Conservation (phyloP, 2,888 invertebrate genomes). For the Calliphora vomitoria region DNA sequence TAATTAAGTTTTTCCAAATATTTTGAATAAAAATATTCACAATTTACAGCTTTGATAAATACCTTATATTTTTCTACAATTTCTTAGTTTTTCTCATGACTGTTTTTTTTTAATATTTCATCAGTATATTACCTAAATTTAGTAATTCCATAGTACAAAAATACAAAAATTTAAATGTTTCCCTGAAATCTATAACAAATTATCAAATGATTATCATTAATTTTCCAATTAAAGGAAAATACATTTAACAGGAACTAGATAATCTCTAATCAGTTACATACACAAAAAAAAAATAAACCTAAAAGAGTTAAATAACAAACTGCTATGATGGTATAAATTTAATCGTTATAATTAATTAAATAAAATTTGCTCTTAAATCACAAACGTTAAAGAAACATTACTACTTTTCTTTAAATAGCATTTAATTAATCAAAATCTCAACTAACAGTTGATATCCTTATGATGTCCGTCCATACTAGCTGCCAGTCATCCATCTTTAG, state of each 20-base stretch:
- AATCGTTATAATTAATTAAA: slow-evolving; percentile 29
- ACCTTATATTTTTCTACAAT: no score
- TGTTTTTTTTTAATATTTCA: no score
- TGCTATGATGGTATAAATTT: background rate
- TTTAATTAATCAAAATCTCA: slow-evolving; percentile 32
- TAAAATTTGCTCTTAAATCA: slow-evolving; percentile 29
- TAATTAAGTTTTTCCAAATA: no score
- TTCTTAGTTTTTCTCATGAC: no score
- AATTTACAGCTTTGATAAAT: no score
- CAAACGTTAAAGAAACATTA: slow-evolving; percentile 1
- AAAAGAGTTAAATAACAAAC: slow-evolving; percentile 10
- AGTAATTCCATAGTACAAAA: no score
- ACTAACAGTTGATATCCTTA: slow-evolving; percentile 6
- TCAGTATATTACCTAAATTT: no score
- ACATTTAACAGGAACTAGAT: background rate
- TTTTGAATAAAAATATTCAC: no score
- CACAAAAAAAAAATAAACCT: background rate
- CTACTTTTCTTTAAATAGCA: slow-evolving; percentile 7
- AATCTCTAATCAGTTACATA: background rate
- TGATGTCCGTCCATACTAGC: background rate
- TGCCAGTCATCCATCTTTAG: background rate
- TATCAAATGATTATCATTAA: background rate
- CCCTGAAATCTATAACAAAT: background rate
- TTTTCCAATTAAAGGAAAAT: slow-evolving; percentile 21
- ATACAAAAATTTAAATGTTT: background rate